Evolutionary conservation across 2,113 vertebrate species (phyloP).

Genomic region (Alexandromys fortis): DNA sequence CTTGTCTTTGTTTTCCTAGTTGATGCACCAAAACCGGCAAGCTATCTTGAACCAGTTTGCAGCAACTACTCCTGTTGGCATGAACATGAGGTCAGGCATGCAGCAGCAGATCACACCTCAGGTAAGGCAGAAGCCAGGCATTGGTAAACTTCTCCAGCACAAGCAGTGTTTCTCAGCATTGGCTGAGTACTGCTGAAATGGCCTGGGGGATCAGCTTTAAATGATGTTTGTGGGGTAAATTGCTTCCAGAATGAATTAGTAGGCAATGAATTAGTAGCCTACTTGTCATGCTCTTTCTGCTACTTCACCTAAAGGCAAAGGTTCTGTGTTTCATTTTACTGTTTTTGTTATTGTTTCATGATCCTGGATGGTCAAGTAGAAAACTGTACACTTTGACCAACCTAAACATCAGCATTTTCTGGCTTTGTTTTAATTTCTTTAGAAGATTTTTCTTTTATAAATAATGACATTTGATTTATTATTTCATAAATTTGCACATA

Average conservation of each 20-base stretch:
- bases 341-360: conserved; percentile 28
- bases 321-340: conserved; percentile 43
- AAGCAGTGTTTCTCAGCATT: background rate
- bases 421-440: background rate
- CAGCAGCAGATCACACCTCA: conserved; percentile 92
- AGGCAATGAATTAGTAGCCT: conserved; percentile 52
- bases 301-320: conserved; percentile 39
- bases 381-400: background rate
- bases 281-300: conserved; percentile 39
- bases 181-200: conserved; percentile 8
- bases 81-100: conserved; percentile 90
- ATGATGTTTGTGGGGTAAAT: conserved; percentile 4
- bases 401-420: conserved; percentile 30
- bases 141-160: conserved; percentile 8
- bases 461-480: too few relatives aligned
- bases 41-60: conserved; percentile 91
- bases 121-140: conserved; percentile 80
- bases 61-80: conserved; percentile 87
- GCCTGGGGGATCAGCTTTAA: conserved; percentile 31
- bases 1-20: conserved; percentile 71
- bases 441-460: too few relatives aligned
- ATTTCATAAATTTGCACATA: too few relatives aligned
- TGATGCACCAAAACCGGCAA: conserved; percentile 92
- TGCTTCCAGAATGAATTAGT: conserved; percentile 58
- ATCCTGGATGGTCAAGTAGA: background rate